Percentiles rank a stretch among this genome's conserved stretches.
Conservation (phyloP, 2,113 vertebrate genomes). For the Poeciliopsis prolifica region DNA sequence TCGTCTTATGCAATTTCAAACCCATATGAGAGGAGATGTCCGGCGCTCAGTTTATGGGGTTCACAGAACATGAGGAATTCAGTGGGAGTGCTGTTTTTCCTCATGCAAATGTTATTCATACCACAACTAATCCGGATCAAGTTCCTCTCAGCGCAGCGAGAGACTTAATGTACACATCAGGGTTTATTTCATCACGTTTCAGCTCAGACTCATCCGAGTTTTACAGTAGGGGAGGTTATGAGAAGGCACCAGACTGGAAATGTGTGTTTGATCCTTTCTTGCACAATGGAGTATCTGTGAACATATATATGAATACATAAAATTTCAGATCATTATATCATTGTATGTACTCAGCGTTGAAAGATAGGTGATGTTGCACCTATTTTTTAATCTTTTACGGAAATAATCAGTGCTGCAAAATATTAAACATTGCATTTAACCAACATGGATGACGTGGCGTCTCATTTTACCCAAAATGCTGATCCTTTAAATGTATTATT, state of each 20-base stretch:
- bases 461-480: constrained; percentile 7
- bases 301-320: constrained; percentile 54
- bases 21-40: constrained; percentile 24
- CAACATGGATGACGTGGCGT: constrained; percentile 31
- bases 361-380: constrained; percentile 56
- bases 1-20: constrained; percentile 49
- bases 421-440: constrained; percentile 78
- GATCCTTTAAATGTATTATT: not conserved
- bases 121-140: constrained; percentile 36
- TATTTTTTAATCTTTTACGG: constrained; percentile 79
- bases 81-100: constrained; percentile 41
- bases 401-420: constrained; percentile 70
- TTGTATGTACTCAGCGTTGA: constrained; percentile 69
- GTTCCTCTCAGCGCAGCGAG: constrained; percentile 1
- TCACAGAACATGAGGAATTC: constrained; percentile 21
- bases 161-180: constrained; percentile 19
- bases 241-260: constrained; percentile 11
- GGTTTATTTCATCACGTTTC: constrained; percentile 21
- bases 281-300: constrained; percentile 51
- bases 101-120: constrained; percentile 50
- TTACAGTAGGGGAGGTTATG: not conserved
- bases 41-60: constrained; percentile 39
- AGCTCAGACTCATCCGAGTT: constrained; percentile 21
- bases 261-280: constrained; percentile 50
- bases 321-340: constrained; percentile 54